Percentiles rank a stretch among this genome's conserved stretches.
Conservation (phyloP, 1,140 invertebrate species). For the Bombus consobrinus region DNA sequence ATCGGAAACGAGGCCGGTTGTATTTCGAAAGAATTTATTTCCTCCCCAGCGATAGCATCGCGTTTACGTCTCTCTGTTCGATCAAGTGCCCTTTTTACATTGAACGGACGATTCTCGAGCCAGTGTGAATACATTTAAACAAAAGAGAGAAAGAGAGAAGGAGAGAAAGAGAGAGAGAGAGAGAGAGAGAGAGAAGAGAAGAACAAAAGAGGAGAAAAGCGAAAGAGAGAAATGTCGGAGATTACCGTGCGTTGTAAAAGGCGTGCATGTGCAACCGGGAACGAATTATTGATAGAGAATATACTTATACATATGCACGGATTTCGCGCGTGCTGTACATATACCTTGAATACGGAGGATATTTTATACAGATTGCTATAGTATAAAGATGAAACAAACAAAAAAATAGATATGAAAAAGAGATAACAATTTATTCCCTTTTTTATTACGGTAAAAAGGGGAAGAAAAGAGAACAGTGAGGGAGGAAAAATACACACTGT, state of each 20-base stretch:
- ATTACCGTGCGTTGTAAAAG: slow-evolving; percentile 41
- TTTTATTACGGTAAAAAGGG: slow-evolving; percentile 38
- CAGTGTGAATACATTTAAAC: slow-evolving; percentile 53
- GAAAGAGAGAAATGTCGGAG: neutral
- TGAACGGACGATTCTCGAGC: slow-evolving; percentile 62
- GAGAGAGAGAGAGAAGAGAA: neutral
- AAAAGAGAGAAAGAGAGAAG: neutral
- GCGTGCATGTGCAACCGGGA: slow-evolving; percentile 12
- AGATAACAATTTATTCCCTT: slow-evolving; percentile 42
- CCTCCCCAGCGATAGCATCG: slow-evolving; percentile 23
- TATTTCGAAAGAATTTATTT: slow-evolving; percentile 49
- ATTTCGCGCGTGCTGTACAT: slow-evolving; percentile 62
- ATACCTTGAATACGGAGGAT: slow-evolving; percentile 66
- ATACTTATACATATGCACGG: slow-evolving; percentile 62
- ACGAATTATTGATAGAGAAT: slow-evolving; percentile 50
- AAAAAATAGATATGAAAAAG: neutral
- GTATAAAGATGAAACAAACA: slow-evolving; percentile 45
- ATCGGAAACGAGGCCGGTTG: slow-evolving; percentile 27
- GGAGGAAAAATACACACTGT: slow-evolving; percentile 45
- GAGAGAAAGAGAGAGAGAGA: neutral
- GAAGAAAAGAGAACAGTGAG: neutral
- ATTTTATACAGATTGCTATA: slow-evolving; percentile 81
- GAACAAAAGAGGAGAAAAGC: neutral
- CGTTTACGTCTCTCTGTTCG: slow-evolving; percentile 74
- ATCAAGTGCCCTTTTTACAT: slow-evolving; percentile 81